Conservation (phyloP, 2,113 vertebrate species). For the Peromyscus californicus region DNA sequence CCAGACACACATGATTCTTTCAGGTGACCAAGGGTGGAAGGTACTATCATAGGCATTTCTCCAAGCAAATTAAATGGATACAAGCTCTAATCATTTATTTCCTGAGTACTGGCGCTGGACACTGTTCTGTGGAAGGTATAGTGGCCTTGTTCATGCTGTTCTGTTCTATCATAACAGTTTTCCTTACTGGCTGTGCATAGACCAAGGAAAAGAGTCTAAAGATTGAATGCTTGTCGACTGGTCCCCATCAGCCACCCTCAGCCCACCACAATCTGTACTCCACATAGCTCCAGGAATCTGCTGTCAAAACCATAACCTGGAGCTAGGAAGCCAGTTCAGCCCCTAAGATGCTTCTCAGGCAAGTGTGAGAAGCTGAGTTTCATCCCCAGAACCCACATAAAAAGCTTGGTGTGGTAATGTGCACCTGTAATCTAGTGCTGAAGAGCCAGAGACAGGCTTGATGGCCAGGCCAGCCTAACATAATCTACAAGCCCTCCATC, state of each 20-base stretch:
- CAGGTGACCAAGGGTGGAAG: slow-evolving; percentile 73
- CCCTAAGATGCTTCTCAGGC: neutral
- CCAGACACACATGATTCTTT: slow-evolving; percentile 77
- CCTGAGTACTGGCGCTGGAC: slow-evolving; percentile 34
- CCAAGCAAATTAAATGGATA: slow-evolving; percentile 79
- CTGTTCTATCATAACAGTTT: neutral
- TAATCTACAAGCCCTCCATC: neutral
- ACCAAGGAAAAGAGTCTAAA: neutral
- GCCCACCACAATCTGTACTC: neutral
- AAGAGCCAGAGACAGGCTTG: too few relatives aligned
- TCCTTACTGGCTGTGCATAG: neutral
- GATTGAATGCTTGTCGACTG: too few relatives aligned
- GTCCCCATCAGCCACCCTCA: neutral
- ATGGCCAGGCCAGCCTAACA: neutral
- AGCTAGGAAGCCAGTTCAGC: neutral
- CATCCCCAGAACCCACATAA: too few relatives aligned
- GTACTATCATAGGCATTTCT: slow-evolving; percentile 69
- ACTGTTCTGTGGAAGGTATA: neutral
- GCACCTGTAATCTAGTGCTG: neutral
- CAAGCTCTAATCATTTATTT: slow-evolving; percentile 71
- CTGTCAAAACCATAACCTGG: neutral
- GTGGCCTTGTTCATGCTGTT: neutral
- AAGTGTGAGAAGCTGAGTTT: neutral
- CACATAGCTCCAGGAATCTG: neutral
- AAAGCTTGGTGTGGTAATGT: neutral